Conservation (phyloP, 2,888 invertebrate species). For the Cremastinae sp. region DNA sequence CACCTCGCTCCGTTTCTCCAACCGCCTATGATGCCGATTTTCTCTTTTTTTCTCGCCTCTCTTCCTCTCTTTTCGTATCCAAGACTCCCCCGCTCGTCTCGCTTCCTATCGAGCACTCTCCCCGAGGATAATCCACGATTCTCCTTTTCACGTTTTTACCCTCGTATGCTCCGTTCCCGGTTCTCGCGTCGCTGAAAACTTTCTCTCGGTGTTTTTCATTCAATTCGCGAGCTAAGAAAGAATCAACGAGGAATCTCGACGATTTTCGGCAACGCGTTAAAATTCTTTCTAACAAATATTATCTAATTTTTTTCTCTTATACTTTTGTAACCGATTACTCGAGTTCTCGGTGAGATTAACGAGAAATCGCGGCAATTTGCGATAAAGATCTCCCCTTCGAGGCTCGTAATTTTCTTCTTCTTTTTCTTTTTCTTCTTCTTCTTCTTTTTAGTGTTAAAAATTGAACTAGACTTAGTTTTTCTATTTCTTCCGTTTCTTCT, state of each 20-base stretch:
- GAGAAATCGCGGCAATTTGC: conserved; percentile 34
- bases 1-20: conserved; percentile 35
- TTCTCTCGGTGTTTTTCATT: conserved; percentile 1
- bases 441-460: conserved; percentile 11
- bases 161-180: too few relatives aligned
- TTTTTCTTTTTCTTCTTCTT: conserved; percentile 2
- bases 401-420: conserved; percentile 7
- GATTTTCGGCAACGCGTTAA: conserved; percentile 3
- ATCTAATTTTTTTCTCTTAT: conserved; percentile 17
- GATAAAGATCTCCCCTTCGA: not conserved
- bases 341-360: conserved; percentile 33
- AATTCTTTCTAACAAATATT: conserved; percentile 9
- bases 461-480: conserved; percentile 12
- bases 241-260: too few relatives aligned
- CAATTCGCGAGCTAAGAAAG: too few relatives aligned
- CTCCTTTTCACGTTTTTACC: too few relatives aligned
- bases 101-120: conserved; percentile 19
- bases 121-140: conserved; percentile 46
- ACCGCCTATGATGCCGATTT: conserved; percentile 14
- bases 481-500: conserved; percentile 10
- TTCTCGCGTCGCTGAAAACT: conserved; percentile 27
- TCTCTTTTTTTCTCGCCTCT: conserved; percentile 4
- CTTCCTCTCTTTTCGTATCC: conserved; percentile 29
- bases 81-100: too few relatives aligned
- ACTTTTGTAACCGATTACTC: conserved; percentile 9